Conservation (phyloP, 2,113 vertebrate species). For the Bufo gargarizans region DNA sequence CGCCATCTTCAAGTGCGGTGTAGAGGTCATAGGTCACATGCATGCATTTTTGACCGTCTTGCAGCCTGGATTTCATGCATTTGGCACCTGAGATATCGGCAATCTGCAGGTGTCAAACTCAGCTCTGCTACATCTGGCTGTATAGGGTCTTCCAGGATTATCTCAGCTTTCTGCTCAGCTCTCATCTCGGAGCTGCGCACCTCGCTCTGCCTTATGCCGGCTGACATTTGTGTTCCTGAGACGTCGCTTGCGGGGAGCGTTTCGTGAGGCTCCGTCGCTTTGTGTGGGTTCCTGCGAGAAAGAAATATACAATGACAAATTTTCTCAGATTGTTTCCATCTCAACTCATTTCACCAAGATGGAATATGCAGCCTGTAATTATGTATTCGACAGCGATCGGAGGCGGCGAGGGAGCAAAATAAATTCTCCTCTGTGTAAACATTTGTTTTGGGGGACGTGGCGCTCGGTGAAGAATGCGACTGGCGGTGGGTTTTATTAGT, state of each 20-base stretch:
- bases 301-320: conserved; percentile 31
- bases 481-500: neutral
- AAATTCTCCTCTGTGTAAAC: conserved; percentile 8
- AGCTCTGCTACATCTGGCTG: neutral
- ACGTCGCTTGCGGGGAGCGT: neutral
- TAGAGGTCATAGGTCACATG: too few species aligned
- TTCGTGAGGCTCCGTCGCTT: neutral
- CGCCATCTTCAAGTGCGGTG: too few species aligned
- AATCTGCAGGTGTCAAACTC: neutral
- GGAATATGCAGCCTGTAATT: conserved; percentile 20
- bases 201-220: neutral
- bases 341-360: conserved; percentile 29
- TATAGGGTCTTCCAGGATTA: neutral
- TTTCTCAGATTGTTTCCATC: conserved; percentile 41
- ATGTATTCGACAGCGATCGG: neutral
- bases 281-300: neutral
- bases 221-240: neutral
- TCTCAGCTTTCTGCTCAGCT: neutral
- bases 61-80: too few species aligned
- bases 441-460: neutral
- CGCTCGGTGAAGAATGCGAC: neutral
- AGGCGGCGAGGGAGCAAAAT: neutral
- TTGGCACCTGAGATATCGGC: neutral
- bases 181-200: neutral
- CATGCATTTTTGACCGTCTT: too few species aligned